phyloP scores from a whole-genome alignment of 2,113 vertebrate genomes.

The Columba janthina region DNA sequence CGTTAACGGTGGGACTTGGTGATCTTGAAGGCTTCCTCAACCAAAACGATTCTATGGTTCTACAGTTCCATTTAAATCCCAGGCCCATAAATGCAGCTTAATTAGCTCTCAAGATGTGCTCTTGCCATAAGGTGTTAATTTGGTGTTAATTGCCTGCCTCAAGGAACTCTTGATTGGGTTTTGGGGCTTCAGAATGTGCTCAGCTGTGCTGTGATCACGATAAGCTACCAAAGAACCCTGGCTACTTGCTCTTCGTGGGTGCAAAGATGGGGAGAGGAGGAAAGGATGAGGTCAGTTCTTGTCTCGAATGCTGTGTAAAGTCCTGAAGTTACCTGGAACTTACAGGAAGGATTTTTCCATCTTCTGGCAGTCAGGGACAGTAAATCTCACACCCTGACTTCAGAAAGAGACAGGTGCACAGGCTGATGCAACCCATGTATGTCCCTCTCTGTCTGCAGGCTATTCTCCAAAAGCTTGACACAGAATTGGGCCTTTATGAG shows the following conservation, averaged over 20 bases:
- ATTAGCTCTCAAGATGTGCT: accelerated
- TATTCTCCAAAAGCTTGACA: background rate
- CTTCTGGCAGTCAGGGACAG: background rate
- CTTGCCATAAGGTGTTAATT: background rate
- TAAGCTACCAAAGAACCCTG: background rate
- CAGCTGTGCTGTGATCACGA: accelerated
- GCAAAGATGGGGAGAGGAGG: background rate
- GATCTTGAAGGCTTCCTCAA: too few species aligned
- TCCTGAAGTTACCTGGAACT: background rate
- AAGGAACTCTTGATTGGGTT: background rate
- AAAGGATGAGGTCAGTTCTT: background rate
- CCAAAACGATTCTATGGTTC: too few species aligned
- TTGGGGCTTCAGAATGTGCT: background rate
- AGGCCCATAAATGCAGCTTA: background rate
- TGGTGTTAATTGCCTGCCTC: background rate
- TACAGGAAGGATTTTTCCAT: background rate
- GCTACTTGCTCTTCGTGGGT: accelerated
- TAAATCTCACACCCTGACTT: background rate
- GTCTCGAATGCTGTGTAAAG: background rate
- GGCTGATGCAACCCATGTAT: background rate
- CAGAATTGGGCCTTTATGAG: background rate
- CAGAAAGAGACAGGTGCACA: background rate
- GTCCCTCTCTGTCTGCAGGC: background rate
- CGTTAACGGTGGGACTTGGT: too few species aligned
- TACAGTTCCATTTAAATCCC: background rate